Conservation (phyloP, 2,113 vertebrate genomes). For the Recurvirostra avosetta region DNA sequence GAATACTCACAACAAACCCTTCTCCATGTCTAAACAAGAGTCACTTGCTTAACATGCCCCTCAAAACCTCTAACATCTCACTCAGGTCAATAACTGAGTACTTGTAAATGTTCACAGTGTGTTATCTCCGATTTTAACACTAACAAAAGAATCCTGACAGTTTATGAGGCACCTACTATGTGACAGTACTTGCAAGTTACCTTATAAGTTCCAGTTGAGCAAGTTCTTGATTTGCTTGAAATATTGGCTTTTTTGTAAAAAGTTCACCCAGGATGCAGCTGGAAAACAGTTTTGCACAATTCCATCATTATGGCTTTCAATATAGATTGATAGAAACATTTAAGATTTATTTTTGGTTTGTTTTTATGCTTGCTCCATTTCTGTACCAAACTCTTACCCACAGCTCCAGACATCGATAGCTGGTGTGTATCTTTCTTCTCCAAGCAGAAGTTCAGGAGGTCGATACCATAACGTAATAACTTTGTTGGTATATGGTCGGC, state of each 20-base stretch:
- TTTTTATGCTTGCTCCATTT: background rate
- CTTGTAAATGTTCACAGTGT: background rate
- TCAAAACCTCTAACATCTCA: background rate
- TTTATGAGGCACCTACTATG: background rate
- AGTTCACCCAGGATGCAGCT: conserved; percentile 98
- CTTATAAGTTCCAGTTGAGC: conserved; percentile 98
- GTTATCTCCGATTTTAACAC: background rate
- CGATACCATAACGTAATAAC: conserved; percentile 87
- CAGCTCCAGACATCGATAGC: conserved; percentile 88
- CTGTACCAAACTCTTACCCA: conserved; percentile 74
- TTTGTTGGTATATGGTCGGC: conserved; percentile 87
- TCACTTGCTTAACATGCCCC: background rate
- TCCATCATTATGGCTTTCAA: background rate
- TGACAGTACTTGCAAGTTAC: conserved; percentile 62
- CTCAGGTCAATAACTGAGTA: background rate
- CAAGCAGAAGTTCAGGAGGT: conserved; percentile 82
- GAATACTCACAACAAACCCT: background rate
- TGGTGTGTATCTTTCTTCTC: conserved; percentile 84
- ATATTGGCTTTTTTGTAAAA: conserved; percentile 98
- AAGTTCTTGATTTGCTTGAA: conserved; percentile 98
- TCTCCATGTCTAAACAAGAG: background rate
- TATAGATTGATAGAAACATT: background rate
- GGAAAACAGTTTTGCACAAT: conserved; percentile 34
- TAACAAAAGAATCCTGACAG: background rate
- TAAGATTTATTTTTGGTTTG: background rate